Conservation (phyloP, 2,888 invertebrate species). For the Rhodophaea formosa region DNA sequence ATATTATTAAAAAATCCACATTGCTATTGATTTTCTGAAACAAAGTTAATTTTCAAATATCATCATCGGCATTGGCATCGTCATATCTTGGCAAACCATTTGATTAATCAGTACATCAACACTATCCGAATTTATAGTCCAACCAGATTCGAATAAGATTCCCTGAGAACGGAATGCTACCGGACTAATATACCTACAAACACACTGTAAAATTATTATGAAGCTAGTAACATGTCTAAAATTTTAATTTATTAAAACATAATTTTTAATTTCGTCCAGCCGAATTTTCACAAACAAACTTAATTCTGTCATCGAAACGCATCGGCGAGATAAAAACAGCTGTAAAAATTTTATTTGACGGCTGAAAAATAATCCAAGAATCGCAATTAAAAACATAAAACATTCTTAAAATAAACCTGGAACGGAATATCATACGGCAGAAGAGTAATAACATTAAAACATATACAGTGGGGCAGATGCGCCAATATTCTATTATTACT, state of each 20-base stretch:
- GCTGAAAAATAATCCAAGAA: slow-evolving; percentile 67
- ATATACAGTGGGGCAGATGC: slow-evolving; percentile 75
- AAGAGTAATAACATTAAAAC: slow-evolving; percentile 76
- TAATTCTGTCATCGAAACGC: slow-evolving; percentile 75
- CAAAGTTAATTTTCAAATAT: not conserved
- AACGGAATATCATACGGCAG: slow-evolving; percentile 67
- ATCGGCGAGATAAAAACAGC: slow-evolving; percentile 67
- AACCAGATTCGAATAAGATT: not conserved
- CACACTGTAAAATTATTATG: slow-evolving; percentile 50
- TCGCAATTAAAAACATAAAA: slow-evolving; percentile 78
- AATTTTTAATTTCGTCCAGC: slow-evolving; percentile 58
- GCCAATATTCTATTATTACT: slow-evolving; percentile 80
- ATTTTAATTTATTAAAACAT: slow-evolving; percentile 61
- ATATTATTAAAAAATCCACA: too few species aligned
- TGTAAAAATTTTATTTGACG: slow-evolving; percentile 69
- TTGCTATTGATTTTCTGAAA: not conserved
- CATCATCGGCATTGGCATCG: slow-evolving; percentile 4
- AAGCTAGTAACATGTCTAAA: slow-evolving; percentile 55
- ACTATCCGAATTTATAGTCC: not conserved
- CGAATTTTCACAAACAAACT: slow-evolving; percentile 68
- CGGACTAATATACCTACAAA: slow-evolving; percentile 24
- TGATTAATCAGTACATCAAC: slow-evolving; percentile 8
- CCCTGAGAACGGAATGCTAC: not conserved
- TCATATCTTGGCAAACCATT: slow-evolving; percentile 8
- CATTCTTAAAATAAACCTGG: slow-evolving; percentile 69